Base-by-base conservation (phyloP, 2,888 invertebrate species). In the Drosophila atroscutellata region DNA sequence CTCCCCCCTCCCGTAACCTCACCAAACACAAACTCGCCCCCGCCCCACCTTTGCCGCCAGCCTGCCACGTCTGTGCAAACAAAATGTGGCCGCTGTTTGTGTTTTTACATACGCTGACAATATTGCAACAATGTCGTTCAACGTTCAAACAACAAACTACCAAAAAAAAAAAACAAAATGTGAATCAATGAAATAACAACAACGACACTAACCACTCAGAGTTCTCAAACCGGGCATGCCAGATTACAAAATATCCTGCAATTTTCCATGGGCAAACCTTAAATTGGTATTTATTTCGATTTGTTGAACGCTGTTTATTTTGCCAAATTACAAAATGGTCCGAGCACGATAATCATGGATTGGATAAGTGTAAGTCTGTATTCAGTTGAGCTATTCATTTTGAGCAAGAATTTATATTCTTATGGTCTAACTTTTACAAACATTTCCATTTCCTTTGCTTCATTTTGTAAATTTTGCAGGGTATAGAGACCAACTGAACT, bases 111-210 rank as follows among this genome's bases (percentile, higher is more conserved):
- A 77, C 75, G 82, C 83, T 76, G 86, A 84, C 90, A 86, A 89
- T 80, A 86, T 89, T 90, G 86, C 90, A 88, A 76, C 75, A 83
- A 84, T 86, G 86, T 83, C 70, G 83, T 61, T 64, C 80, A 63
- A 59, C 60, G 57, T 71, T 57, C 60, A 51, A 74, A 72, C 72
- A 74, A 79, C 82, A 82, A 70, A 75, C 81, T 78, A 75, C 58
- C 37, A 60, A 69, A 67, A 72, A 63, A 55, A 61, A 60, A 55
- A 30, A 64, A 18, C 32, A 47, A 52, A 55, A 54, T 42, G 20
- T 7, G 26, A 28, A 32, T 62, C 37, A 61, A 49, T 37, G 32
- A 34, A 72, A 61, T 58, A 57, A 72, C 63, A 77, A 56, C 62
- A 55, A 51, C 51, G 62, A 57, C n/a, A 58, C 2, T 18, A 30